Conservation (phyloP, 2,888 invertebrate genomes). For the Neria commutata region DNA sequence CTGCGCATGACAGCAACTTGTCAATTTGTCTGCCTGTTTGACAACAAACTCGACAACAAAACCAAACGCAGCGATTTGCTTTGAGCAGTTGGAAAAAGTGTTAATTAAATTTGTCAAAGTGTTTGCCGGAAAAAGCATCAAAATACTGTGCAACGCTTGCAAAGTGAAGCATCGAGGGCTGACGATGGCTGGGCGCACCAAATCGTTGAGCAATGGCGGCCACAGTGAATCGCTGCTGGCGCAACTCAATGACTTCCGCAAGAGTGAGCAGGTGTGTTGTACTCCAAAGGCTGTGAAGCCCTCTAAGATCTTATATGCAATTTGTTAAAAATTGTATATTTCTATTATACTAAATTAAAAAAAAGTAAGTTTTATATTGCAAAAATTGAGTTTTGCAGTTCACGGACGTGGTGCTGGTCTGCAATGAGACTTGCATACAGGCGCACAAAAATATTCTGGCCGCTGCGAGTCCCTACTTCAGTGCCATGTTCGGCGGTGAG, state of each 20-base stretch:
- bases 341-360: too few species aligned
- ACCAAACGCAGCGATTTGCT: too few species aligned
- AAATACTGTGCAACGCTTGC: too few species aligned
- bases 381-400: conserved; percentile 34
- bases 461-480: conserved; percentile 44
- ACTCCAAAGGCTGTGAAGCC: not conserved
- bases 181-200: not conserved
- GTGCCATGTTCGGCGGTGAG: conserved; percentile 44
- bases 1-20: too few species aligned
- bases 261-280: conserved; percentile 31
- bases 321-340: too few species aligned
- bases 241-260: conserved; percentile 34
- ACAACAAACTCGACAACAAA: too few species aligned
- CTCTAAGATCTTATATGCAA: too few species aligned
- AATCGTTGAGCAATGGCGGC: not conserved
- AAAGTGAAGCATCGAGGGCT: not conserved
- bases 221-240: conserved; percentile 18
- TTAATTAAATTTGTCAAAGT: too few species aligned
- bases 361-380: too few species aligned
- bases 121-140: too few species aligned
- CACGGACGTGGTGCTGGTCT: conserved; percentile 38
- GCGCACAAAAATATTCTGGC: conserved; percentile 45
- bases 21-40: too few species aligned
- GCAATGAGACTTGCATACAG: conserved; percentile 31
- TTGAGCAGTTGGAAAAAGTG: too few species aligned